Evolutionary conservation across 2,797 vertebrate genomes (phyloP), one percentile per base, ranked within the genome.

Genomic region (Sardinella longiceps): DNA sequence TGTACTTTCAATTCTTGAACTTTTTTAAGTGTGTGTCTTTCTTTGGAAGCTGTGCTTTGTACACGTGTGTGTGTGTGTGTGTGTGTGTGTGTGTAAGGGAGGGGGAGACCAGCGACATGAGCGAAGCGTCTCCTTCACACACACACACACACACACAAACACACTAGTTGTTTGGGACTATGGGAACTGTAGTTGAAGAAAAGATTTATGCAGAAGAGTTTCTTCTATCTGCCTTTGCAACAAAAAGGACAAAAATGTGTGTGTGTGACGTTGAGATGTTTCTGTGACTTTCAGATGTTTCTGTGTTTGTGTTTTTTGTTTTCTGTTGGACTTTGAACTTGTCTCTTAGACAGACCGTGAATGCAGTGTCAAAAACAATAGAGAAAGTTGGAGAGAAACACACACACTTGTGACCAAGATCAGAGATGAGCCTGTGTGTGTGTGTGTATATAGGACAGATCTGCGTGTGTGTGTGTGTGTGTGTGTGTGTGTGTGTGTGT

Each of bases 1-100:
- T 95, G 94, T 95, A 94, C 88, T 94, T 93, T 84, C 88, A 90
- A 91, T 85, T 90, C 88, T 90, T 90, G 87, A 90, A 91, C 89
- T 92, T 94, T 63, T 94, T 93, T 94, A 94, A 90, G 92, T 94
- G 93, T 91, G 90, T 90, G 93, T 93, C 91, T 89, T 93, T 93
- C 88, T 94, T 92, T 94, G 91, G 92, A 94, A 90, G 88, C 91
- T 90, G 92, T 93, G 92, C 90, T 94, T 92, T 94, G 92, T 95
- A 94, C 94, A 92, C 87, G 93, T 92, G 92, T 90, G 90, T 94
- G 92, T 28, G 25, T 28, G 58, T 43, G 43, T 43, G 43, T 43
- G 43, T 43, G 43, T n/a, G n/a, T 43, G 43, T 43, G 43, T 43
- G 43, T 43, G 43, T 43, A n/a, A n/a, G n/a, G n/a, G 56, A n/a